Percentiles rank a stretch among this genome's conserved stretches.
Conservation (phyloP, 92 coral and sea anemone genomes). For the Nematostella vectensis region DNA sequence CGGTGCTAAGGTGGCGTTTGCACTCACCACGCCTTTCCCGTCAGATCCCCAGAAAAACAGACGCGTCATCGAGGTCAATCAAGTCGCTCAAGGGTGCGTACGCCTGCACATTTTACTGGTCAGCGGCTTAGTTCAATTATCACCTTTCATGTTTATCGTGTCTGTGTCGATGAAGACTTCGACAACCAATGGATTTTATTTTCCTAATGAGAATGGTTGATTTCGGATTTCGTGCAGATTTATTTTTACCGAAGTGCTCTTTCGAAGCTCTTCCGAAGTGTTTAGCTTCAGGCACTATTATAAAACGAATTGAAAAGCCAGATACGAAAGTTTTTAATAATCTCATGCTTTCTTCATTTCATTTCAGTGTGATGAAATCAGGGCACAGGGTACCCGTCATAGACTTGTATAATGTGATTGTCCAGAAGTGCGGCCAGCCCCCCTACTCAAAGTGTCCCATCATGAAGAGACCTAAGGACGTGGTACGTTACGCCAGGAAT, state of each 20-base stretch:
- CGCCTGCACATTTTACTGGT: no score
- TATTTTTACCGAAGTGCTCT: no score
- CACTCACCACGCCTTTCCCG: slow-evolving; percentile 67
- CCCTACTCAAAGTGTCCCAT: slow-evolving; percentile 48
- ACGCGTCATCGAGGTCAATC: slow-evolving; percentile 43
- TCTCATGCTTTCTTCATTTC: no score
- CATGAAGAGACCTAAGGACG: slow-evolving; percentile 62
- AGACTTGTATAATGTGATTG: slow-evolving; percentile 44
- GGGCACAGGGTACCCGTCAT: slow-evolving; percentile 39
- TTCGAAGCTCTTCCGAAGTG: no score
- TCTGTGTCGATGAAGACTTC: background rate
- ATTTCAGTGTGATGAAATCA: slow-evolving; percentile 42
- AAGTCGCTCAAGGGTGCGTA: slow-evolving; percentile 43
- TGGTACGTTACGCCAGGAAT: slow-evolving; percentile 36
- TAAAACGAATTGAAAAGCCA: no score
- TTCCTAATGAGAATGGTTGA: no score
- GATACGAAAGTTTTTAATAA: no score
- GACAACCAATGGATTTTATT: no score
- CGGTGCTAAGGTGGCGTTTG: slow-evolving; percentile 60
- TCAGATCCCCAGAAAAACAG: slow-evolving; percentile 24
- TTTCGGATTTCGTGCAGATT: no score
- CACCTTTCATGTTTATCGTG: background rate
- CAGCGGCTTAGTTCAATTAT: no score
- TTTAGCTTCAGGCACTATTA: no score
- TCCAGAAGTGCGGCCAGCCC: slow-evolving; percentile 55